Evolutionary conservation across 1,140 invertebrate genomes (phyloP), one percentile per base, ranked within the genome.

Genomic region (Babylonia areolata): DNA sequence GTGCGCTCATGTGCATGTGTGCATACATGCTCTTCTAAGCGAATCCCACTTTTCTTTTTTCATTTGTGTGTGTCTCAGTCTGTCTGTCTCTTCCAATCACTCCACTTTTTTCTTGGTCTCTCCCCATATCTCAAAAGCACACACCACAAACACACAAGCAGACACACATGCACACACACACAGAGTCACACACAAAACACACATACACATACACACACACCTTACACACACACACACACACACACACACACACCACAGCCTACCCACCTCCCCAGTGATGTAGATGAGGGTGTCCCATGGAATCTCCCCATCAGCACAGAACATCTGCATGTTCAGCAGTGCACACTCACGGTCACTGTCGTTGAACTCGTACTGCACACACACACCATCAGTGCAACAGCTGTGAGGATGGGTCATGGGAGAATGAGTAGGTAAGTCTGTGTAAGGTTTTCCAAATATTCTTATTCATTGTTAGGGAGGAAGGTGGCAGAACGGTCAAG

Each of bases 211-310:
- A 77, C 75, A 77, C 75, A 77, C 58, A 64, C 58, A 51, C 46
- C 9, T 51, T 17, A 73, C 71, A 73, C 71, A 73, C 71, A 73
- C 71, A 35, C n/a, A 40, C 39, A 20, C 75, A 77, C 75, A 40
- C 75, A 77, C 75, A 77, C 75, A 77, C 75, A 77, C 75, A 77
- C n/a, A n/a, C n/a, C n/a, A n/a, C n/a, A n/a, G n/a, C n/a, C n/a
- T n/a, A n/a, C n/a, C n/a, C 89, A 94, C 93, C 91, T 93, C 94
- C 96, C 96, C 96, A 89, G 97, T 97, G 46, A 97, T 97, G 93
- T 98, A 98, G 90, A 96, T 96, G 51, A 98, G 95, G 1, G 97
- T 97, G 93, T 97, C 97, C 97, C 97, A 98, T 0, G 97, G 97
- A 84, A 98, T 97, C 9, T 92, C 91, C 20, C 95, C 95, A 11